A percentile compares a stretch with the other conserved stretches of the same genome.
phyloP scores from a whole-genome alignment of 2,888 invertebrate species.

The Orchesella flavescens region DNA sequence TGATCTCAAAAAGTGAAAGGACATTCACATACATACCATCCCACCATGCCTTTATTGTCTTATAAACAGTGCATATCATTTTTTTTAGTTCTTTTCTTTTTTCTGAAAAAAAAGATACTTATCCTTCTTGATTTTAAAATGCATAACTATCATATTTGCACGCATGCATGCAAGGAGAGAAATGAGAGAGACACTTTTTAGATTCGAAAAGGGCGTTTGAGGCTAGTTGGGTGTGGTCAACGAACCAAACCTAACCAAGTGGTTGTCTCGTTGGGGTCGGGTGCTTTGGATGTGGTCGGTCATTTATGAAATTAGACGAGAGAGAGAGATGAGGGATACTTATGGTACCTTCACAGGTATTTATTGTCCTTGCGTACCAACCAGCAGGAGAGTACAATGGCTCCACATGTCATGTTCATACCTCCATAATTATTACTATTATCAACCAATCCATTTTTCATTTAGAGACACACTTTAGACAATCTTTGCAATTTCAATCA shows the following conservation, averaged over 20 bases:
- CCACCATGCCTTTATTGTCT: too few relatives aligned
- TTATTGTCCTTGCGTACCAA: conserved; percentile 5
- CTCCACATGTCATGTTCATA: not conserved
- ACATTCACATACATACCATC: too few relatives aligned
- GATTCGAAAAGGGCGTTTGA: not conserved
- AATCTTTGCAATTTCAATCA: not conserved
- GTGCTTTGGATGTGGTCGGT: conserved; percentile 1
- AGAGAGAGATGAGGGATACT: not conserved
- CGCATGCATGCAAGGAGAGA: not conserved
- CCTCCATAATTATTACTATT: not conserved
- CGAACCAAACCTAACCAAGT: not conserved
- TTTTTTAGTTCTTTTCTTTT: not conserved
- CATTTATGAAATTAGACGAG: not conserved
- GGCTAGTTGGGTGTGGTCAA: conserved; percentile 28
- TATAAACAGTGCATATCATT: not conserved
- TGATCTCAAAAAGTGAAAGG: conserved; percentile 22
- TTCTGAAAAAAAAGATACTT: not conserved
- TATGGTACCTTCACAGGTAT: not conserved
- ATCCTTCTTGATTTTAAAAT: not conserved
- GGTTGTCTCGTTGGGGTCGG: not conserved
- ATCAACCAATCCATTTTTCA: not conserved
- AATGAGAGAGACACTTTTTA: not conserved
- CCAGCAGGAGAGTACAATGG: not conserved
- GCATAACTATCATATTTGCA: not conserved
- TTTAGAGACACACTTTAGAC: not conserved